phyloP scores from a whole-genome alignment of 2,888 invertebrate genomes.

The Corbicula japonica region DNA sequence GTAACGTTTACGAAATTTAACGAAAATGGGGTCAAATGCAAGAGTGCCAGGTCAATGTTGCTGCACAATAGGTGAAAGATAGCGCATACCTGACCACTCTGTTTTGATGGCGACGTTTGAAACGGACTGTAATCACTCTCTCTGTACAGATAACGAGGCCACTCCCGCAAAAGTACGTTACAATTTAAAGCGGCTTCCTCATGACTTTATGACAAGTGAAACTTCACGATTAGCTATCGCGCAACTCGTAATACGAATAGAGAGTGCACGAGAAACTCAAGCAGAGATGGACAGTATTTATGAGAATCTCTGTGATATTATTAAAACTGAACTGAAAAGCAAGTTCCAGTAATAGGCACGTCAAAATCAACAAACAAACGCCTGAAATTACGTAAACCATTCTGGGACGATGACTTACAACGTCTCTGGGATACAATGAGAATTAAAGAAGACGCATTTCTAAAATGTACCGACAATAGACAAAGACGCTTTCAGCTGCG shows the following conservation, averaged over 20 bases:
- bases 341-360: constrained; percentile 4
- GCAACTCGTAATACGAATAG: constrained; percentile 2
- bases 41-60: too few relatives aligned
- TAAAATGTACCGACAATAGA: background rate
- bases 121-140: too few relatives aligned
- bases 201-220: constrained; percentile 10
- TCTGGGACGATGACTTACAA: too few relatives aligned
- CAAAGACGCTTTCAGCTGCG: too few relatives aligned
- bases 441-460: constrained; percentile 9
- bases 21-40: too few relatives aligned
- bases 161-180: background rate
- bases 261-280: constrained; percentile 5
- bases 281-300: constrained; percentile 13
- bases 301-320: constrained; percentile 12
- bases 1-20: too few relatives aligned
- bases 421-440: constrained; percentile 23
- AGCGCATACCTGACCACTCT: background rate
- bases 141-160: too few relatives aligned
- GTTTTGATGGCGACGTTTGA: background rate
- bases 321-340: constrained; percentile 25
- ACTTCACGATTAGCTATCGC: background rate
- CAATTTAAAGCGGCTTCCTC: constrained; percentile 5
- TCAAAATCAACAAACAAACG: background rate
- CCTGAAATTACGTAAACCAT: constrained; percentile 8
- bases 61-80: background rate